phyloP scores from a whole-genome alignment of 2,797 vertebrate genomes.

The Lates japonicus region DNA sequence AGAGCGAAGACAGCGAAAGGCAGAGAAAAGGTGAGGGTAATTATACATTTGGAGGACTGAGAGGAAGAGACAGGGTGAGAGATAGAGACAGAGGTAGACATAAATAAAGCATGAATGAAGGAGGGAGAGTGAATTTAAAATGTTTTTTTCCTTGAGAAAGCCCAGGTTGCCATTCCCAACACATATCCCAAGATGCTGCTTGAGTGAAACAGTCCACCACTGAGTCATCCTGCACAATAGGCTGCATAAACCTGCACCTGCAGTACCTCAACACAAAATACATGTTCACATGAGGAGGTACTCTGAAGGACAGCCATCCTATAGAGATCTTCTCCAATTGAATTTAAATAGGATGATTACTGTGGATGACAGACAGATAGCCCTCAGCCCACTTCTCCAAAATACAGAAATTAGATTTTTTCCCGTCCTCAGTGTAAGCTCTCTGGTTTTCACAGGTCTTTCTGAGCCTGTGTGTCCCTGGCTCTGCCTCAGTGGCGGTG shows the following conservation, averaged over 20 bases:
- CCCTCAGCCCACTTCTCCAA: constrained; percentile 28
- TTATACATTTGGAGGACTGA: constrained; percentile 57
- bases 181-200: constrained; percentile 40
- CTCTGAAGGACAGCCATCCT: constrained; percentile 27
- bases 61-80: constrained; percentile 38
- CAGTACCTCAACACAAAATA: constrained; percentile 19
- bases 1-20: constrained; percentile 27
- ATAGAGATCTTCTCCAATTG: constrained; percentile 34
- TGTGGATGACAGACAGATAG: constrained; percentile 37
- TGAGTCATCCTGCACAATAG: constrained; percentile 41
- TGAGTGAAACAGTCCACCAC: constrained; percentile 30
- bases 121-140: constrained; percentile 48
- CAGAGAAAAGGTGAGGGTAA: constrained; percentile 56
- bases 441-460: constrained; percentile 37
- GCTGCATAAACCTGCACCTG: constrained; percentile 19
- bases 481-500: constrained; percentile 66
- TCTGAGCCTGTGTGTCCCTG: constrained; percentile 59
- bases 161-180: constrained; percentile 46
- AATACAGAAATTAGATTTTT: constrained; percentile 30
- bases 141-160: constrained; percentile 35
- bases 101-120: constrained; percentile 71
- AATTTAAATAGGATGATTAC: constrained; percentile 67
- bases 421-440: constrained; percentile 12
- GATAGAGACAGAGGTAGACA: constrained; percentile 48
- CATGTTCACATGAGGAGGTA: constrained; percentile 13